Base-by-base conservation (phyloP, 2,797 vertebrate species). In the Capromys pilorides region DNA sequence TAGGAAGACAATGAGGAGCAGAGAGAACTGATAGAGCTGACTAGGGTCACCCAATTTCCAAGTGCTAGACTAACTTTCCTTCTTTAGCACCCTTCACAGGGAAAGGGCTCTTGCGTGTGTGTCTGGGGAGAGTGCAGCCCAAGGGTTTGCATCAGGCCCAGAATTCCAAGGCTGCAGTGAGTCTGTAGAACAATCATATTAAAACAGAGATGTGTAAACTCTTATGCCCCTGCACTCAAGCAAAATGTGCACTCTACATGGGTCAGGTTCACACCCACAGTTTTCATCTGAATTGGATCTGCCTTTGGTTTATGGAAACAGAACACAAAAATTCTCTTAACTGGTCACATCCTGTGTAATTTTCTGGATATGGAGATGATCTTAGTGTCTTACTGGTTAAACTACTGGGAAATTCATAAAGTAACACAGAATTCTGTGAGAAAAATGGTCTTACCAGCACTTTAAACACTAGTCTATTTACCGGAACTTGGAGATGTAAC, bases 281-380 rank as follows among this genome's bases (percentile, higher is more conserved):
- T 69, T 96, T 82, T 90, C n/a, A 94, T 91, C 36, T 64, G 71
- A 92, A 82, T 6, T 75, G 39, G 81, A 82, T 73, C 49, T 85
- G 81, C 67, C 71, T 64, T 87, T 93, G 85, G 51, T 24, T 89
- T 84, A 67, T 3, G 77, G 66, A 59, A 90, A 92, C 57, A 71
- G 39, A 93, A 69, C 24, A 85, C 26, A 45, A 81, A 84, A 88
- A 54, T 82, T 79, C n/a, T 92, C 57, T 94, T 73, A 94, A 86
- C 59, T 67, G 41, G 61, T 78, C 66, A 86, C 6, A 79, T 84
- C 69, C 86, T 95, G 28, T 78, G 3, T 69, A 77, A 51, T 67
- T 90, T 94, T 96, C 81, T 79, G 39, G 87, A 80, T 81, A 88
- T 11, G 59, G 80, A 89, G 21, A 75, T 94, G 41, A 87, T 91